Base-by-base conservation (phyloP, 2,797 vertebrate species). In the Bradypodion ventrale region DNA sequence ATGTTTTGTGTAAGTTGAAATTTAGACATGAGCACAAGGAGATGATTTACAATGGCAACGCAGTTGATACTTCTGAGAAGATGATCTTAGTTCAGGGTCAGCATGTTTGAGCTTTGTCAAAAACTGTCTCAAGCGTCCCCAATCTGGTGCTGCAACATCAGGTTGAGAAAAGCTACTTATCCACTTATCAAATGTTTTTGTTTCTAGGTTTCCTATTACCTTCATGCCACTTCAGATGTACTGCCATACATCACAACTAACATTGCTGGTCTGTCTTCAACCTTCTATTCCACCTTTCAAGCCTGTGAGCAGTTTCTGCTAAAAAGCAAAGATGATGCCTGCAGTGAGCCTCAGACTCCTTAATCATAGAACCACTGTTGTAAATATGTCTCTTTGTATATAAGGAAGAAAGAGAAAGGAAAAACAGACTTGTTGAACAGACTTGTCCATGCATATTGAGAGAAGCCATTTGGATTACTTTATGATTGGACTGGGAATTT, bases 171-270 rank as follows among this genome's bases (percentile, higher is more conserved):
- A 1, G 35, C 23, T 68, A 32, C 19, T 21, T 23, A 7, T 32
- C 9, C 56, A 44, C 49, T 77, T 42, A 82, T 21, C 46, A 46
- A 8, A 0, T 10, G 27, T 52, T 70, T 75, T 12, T 46, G n/a
- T 69, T 94, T 10, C 35, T 94, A 99, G 98, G 96, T 99, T 84
- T 97, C 98, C 65, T 99, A 99, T 94, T 99, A 99, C 94, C 99
- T 98, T 94, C 98, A 99, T 95, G 98, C 97, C 15, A 98, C 96
- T 0, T 97, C 97, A 0, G 97, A 96, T 6, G 94, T 99, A 82
- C 95, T 99, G 80, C 97, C 97, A 78, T 98, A 98, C 0, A 95
- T 99, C 94, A 98, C 98, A 86, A 98, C 96, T 81, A 98, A 99
- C 0, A 97, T 99, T 42, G 95, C 95, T 0, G 98, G 98, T 52